phyloP scores from a whole-genome alignment of 2,888 invertebrate genomes.

The Priocnemis perturbator region DNA sequence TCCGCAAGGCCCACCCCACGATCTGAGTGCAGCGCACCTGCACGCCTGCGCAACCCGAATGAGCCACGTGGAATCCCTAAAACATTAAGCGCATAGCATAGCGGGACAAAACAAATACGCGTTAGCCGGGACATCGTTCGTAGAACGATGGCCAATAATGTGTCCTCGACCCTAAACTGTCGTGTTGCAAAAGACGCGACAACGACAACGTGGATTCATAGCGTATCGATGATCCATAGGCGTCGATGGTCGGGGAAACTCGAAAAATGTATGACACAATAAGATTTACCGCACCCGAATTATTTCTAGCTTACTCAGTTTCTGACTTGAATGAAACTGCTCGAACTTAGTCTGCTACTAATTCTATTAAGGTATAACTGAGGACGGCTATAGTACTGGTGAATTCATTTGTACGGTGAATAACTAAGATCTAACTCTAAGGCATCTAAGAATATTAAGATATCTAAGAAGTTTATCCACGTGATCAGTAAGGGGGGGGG shows the following conservation, averaged over 20 bases:
- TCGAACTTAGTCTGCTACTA: too few species aligned
- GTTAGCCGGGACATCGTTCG: slow-evolving; percentile 34
- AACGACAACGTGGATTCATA: slow-evolving; percentile 55
- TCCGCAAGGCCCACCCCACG: slow-evolving; percentile 59
- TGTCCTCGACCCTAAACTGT: slow-evolving; percentile 55
- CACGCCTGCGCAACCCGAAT: slow-evolving; percentile 42
- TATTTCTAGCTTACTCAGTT: too few species aligned
- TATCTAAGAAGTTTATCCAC: too few species aligned
- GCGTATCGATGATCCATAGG: slow-evolving; percentile 49
- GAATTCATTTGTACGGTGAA: too few species aligned
- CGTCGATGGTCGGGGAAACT: slow-evolving; percentile 3
- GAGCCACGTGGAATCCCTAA: slow-evolving; percentile 61
- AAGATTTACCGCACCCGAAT: too few species aligned
- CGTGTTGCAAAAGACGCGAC: slow-evolving; percentile 59
- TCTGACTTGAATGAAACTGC: too few species aligned
- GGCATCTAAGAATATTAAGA: too few species aligned
- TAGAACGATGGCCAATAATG: slow-evolving; percentile 45
- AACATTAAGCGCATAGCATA: slow-evolving; percentile 56
- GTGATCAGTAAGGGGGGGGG: too few species aligned
- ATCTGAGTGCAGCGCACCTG: slow-evolving; percentile 63
- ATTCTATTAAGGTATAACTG: too few species aligned
- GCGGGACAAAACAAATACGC: slow-evolving; percentile 66
- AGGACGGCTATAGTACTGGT: too few species aligned
- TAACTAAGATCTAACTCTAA: too few species aligned
- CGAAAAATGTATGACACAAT: too few species aligned